Evolutionary conservation across 2,888 invertebrate species (phyloP).

Genomic region (Tetheella fluctuosa): DNA sequence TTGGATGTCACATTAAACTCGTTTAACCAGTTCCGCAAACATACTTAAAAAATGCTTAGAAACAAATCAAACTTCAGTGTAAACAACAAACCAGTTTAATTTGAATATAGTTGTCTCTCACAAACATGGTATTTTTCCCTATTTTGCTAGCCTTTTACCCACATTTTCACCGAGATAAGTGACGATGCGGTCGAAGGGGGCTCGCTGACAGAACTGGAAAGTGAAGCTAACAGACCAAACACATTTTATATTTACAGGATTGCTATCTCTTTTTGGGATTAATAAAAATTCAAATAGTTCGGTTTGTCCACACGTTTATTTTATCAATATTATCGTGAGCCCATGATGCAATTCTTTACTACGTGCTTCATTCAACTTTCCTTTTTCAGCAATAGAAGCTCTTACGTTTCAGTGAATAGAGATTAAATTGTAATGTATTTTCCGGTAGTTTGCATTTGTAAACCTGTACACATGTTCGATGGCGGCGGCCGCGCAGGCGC

Average conservation of each 20-base stretch:
- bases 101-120: background rate
- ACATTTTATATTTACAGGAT: too few relatives aligned
- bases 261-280: too few relatives aligned
- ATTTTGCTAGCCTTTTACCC: background rate
- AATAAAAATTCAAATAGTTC: background rate
- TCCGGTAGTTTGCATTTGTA: slow-evolving; percentile 24
- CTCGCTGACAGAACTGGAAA: too few relatives aligned
- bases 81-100: background rate
- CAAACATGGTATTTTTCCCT: background rate
- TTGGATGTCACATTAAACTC: background rate
- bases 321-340: slow-evolving; percentile 11
- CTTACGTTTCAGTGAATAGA: slow-evolving; percentile 20
- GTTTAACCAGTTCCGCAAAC: background rate
- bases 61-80: background rate
- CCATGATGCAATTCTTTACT: slow-evolving; percentile 26
- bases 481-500: slow-evolving; percentile 35
- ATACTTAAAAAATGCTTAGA: background rate
- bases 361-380: slow-evolving; percentile 20
- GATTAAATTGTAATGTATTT: slow-evolving; percentile 18
- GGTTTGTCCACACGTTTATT: background rate
- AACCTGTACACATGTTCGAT: slow-evolving; percentile 30
- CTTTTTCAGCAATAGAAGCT: slow-evolving; percentile 2
- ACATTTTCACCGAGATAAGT: background rate
- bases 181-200: too few relatives aligned
- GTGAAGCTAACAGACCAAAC: too few relatives aligned